phyloP scores from a whole-genome alignment of 2,113 vertebrate species.

The Microtus ochrogaster region DNA sequence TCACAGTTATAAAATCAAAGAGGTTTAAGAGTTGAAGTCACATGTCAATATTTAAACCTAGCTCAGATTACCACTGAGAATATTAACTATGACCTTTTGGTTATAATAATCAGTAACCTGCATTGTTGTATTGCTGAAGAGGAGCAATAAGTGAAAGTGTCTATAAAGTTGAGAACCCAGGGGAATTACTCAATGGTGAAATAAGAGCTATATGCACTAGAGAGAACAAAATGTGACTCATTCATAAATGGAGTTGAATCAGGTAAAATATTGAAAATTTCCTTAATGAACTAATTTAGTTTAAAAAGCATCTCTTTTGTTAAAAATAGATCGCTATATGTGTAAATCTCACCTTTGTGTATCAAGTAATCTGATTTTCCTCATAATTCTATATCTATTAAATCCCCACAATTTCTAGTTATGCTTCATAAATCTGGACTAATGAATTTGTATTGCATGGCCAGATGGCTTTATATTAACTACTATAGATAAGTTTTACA shows the following conservation, averaged over 20 bases:
- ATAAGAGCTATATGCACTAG: not conserved
- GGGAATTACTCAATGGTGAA: not conserved
- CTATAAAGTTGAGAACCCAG: not conserved
- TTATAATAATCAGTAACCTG: not conserved
- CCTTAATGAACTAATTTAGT: not conserved
- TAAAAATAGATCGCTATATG: not conserved
- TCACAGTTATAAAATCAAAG: not conserved
- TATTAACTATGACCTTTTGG: too few species aligned
- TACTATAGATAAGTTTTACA: not conserved
- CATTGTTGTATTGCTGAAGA: not conserved
- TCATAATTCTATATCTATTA: not conserved
- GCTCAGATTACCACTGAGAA: not conserved
- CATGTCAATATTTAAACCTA: not conserved
- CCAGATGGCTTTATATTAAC: not conserved
- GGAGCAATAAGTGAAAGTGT: not conserved
- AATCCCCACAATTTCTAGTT: not conserved
- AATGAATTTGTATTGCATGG: not conserved
- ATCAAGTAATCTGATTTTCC: not conserved
- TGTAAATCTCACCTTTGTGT: not conserved
- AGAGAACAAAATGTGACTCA: not conserved
- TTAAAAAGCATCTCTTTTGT: not conserved
- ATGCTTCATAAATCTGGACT: not conserved
- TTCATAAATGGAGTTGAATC: not conserved
- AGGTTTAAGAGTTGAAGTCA: not conserved
- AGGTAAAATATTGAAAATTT: not conserved